Evolutionary conservation across 1,140 invertebrate genomes (phyloP), one percentile per base, ranked within the genome.

Genomic region (Augochlora pura): DNA sequence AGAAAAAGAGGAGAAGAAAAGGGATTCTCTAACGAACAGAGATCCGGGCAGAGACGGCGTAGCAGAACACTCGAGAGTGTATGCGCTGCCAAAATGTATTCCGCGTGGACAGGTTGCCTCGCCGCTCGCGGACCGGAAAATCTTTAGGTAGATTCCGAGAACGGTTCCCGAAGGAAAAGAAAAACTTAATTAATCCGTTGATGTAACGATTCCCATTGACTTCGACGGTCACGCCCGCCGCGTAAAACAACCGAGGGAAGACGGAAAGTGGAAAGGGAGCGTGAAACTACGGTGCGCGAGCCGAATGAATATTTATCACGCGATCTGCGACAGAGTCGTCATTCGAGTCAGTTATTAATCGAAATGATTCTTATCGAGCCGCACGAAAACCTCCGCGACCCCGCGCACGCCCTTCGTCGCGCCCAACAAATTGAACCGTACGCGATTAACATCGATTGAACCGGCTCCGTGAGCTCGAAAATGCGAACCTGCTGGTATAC

Each of bases 261-360:
- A 4, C 2, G 12, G 7, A 18, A 7, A n/a, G 2, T 18, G 0
- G 57, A 52, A 64, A 63, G 32, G 18, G 23, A 46, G 39, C 76
- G 16, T 42, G 69, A 65, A 59, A 49, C 49, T 14, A 52, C 49
- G 9, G 16, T 6, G 16, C 66, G 52, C 49, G 3, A 10, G 42
- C 59, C 8, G 65, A 79, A 79, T 14, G 70, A 79, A 49, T 38
- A 42, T 65, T 79, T 66, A 25, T 49, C 59, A 63, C 25, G 74
- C 52, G 65, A 60, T 21, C 57, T 63, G 52, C 10, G 2, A 38
- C 38, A 12, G 21, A 21, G 38, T 23, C 32, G 32, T 60, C 74
- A 38, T 23, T 64, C 18, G 8, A 16, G 25, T 54, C 27, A 66
- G 39, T 77, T 62, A 62, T 59, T 32, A 38, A 77, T 21, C 67